A percentile compares a stretch with the other conserved stretches of the same genome.
Conservation (phyloP, 2,797 vertebrate species). For the Staurois parvus region DNA sequence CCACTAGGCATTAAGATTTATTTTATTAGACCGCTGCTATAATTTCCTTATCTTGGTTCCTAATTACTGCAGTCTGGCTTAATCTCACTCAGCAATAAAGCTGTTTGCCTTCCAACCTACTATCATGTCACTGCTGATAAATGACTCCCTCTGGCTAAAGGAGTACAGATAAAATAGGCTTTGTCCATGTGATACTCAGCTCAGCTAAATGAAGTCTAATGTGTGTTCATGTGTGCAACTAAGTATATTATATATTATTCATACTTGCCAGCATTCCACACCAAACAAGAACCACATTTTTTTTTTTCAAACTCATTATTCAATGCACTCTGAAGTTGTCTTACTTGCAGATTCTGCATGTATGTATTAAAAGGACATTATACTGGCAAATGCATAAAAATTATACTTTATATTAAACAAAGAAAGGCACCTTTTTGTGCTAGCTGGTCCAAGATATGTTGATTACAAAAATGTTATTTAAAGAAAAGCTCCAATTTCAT, state of each 20-base stretch:
- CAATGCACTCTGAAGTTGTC: neutral
- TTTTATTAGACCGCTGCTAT: slow-evolving; percentile 71
- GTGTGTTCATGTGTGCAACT: slow-evolving; percentile 58
- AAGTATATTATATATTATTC: slow-evolving; percentile 61
- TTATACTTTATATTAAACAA: neutral
- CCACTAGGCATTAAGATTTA: slow-evolving; percentile 74
- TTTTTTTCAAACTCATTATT: slow-evolving; percentile 39
- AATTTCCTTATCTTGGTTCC: slow-evolving; percentile 76
- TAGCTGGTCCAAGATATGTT: neutral
- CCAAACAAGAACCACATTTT: slow-evolving; percentile 21
- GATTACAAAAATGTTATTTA: neutral
- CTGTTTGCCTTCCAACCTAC: slow-evolving; percentile 73
- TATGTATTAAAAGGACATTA: neutral
- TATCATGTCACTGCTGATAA: slow-evolving; percentile 72
- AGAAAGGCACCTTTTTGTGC: neutral
- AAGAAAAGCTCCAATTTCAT: neutral
- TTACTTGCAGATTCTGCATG: neutral
- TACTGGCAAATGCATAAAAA: neutral
- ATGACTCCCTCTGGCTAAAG: slow-evolving; percentile 71
- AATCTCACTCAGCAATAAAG: slow-evolving; percentile 74
- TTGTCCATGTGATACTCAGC: slow-evolving; percentile 62
- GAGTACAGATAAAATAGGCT: slow-evolving; percentile 61
- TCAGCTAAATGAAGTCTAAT: slow-evolving; percentile 62
- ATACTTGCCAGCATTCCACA: slow-evolving; percentile 46
- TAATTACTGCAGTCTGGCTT: slow-evolving; percentile 75